phyloP scores from a whole-genome alignment of 2,888 invertebrate genomes.

The Schizaphis graminum region DNA sequence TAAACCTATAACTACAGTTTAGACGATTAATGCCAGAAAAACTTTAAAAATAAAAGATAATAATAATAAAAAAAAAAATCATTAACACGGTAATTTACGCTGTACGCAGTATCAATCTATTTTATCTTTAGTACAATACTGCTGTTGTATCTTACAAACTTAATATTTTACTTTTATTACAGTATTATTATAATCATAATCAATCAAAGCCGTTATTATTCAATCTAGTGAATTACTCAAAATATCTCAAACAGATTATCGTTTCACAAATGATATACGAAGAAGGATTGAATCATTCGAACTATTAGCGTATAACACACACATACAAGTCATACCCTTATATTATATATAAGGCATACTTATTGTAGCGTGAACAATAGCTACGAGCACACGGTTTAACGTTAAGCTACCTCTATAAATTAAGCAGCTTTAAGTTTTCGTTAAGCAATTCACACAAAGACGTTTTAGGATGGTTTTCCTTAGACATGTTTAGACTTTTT shows the following conservation, averaged over 20 bases:
- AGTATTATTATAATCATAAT: not conserved
- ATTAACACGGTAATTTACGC: no score
- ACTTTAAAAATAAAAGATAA: no score
- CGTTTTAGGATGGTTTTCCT: not conserved
- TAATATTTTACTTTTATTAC: not conserved
- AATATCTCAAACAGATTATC: not conserved
- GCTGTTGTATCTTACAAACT: not conserved
- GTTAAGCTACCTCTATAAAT: not conserved
- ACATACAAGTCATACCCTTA: not conserved
- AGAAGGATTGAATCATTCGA: not conserved
- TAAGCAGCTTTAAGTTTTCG: not conserved
- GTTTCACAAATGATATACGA: not conserved
- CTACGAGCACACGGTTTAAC: not conserved
- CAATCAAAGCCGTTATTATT: not conserved
- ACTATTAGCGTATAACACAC: not conserved
- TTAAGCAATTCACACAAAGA: not conserved
- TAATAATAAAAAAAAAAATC: no score
- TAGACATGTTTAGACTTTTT: not conserved
- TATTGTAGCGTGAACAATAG: not conserved
- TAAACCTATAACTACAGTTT: no score
- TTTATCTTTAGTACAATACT: accelerated
- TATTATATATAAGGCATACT: not conserved
- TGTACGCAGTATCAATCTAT: not conserved
- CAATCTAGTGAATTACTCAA: not conserved
- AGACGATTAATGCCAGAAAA: no score